Base-by-base conservation (phyloP, 35 echinoderm and acorn worm species). In the Chiridota heheva region DNA sequence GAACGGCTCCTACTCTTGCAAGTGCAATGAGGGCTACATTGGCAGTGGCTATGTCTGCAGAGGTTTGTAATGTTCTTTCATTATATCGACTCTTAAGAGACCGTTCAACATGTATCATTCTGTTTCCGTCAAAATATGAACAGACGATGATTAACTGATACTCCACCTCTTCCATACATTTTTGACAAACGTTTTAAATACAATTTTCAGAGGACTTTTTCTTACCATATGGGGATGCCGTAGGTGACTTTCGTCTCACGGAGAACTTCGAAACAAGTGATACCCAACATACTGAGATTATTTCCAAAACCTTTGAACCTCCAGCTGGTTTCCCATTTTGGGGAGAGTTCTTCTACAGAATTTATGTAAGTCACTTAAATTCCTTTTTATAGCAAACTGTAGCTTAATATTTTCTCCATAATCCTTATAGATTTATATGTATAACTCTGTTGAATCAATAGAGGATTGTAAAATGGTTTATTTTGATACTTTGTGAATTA, bases 271-370 rank as follows among this genome's bases (percentile, higher is more conserved):
- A 87, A 56, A 40, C 44, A 10, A 53, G 33, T 44, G 45, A 63
- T 5, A 77, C 31, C 43, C 58, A 68, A 48, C 77, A 58, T 39
- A 78, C 42, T 29, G 84, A 87, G 38, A 20, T 77, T 0, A 87
- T 87, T 40, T 87, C 84, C 24, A 42, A 76, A 87, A 87, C 84
- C 1, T 32, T 87, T 34, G 20, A 51, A 49, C 71, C 72, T 40
- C 41, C 72, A 3, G 41, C 41, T 1, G 84, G 84, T 4, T 87
- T 77, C 69, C 84, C 84, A 1, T 78, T 87, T 46, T 87, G 55
- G 55, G 72, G 60, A 24, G 72, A 68, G 40, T 87, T 77, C 44
- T 87, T 65, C 36, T 87, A 87, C 72, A 87, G 60, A 31, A 40
- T 87, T 2, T 87, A 77, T 67, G 84, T 87, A 77, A 87, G 72